Conservation (phyloP, 92 coral and sea anemone genomes). For the Blastomussa wellsi region DNA sequence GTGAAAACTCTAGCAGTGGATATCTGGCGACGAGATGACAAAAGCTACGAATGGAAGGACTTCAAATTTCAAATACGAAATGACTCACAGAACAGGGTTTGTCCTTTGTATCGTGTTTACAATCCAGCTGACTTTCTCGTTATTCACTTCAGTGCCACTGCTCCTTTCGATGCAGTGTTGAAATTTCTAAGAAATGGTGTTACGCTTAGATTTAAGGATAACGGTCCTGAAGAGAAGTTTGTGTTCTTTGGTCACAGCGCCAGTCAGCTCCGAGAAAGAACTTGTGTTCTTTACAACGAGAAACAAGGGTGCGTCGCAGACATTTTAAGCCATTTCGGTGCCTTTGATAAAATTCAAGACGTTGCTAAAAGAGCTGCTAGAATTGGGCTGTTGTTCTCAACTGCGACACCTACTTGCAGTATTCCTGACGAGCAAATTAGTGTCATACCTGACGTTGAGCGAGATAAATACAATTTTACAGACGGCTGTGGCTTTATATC, state of each 20-base stretch:
- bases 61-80: conserved; percentile 48
- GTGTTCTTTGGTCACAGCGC: conserved; percentile 87
- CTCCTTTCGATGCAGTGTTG: conserved; percentile 59
- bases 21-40: conserved; percentile 34
- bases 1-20: conserved; percentile 50
- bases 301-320: conserved; percentile 62
- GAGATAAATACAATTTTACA: conserved; percentile 73
- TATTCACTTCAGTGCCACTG: conserved; percentile 52
- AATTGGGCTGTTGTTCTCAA: conserved; percentile 82
- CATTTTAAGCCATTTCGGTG: conserved; percentile 64
- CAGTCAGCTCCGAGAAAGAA: conserved; percentile 74
- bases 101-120: conserved; percentile 69
- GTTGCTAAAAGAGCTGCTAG: conserved; percentile 92
- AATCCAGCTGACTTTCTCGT: conserved; percentile 59
- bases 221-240: conserved; percentile 22
- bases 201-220: conserved; percentile 34
- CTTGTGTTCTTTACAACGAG: conserved; percentile 73
- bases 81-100: conserved; percentile 42
- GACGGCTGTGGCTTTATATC: conserved; percentile 92
- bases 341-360: conserved; percentile 64
- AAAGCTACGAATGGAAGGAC: conserved; percentile 47
- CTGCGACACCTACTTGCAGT: conserved; percentile 58
- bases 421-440: conserved; percentile 55
- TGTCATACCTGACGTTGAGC: conserved; percentile 63
- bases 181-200: conserved; percentile 60